Base-by-base conservation (phyloP, 2,888 invertebrate genomes). In the Cheilosia scutellata region DNA sequence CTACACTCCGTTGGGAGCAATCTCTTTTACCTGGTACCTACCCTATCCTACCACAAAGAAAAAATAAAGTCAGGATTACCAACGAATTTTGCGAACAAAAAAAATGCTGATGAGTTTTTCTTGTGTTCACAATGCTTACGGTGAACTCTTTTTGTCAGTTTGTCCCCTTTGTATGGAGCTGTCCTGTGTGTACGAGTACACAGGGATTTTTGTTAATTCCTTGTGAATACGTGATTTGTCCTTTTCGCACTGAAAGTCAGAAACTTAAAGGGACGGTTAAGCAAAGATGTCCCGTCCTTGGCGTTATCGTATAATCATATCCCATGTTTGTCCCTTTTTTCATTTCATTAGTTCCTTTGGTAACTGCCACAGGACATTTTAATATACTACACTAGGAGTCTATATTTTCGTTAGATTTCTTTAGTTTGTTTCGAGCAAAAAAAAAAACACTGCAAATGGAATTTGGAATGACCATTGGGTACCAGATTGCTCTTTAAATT, bases 201-300 rank as follows among this genome's bases (percentile, higher is more conserved):
- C 16, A 25, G 55, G 77, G 40, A 74, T 63, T 74, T 53, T 16
- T 65, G 31, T 71, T 71, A 60, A 60, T 31, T 65, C 33, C 47
- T 51, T 37, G 60, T 40, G 71, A 74, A 83, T 78, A 78, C 83
- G 78, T 78, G 83, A 83, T 78, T 83, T 74, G 74, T 63, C 68
- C 74, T 68, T 74, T 82, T 55, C 33, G 4, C 47, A 11, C 27
- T n/a, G 53, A 20, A 44, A 72, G 53, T 44, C 79, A 58, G 11
- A 51, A 65, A 65, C 37, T 37, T 37, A 51, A 70, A 71, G 20
- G 25, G 29, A 75, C 47, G 49, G 42, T 62, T 76, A 33, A 40
- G 40, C 29, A 65, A 82, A 75, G 62, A 58, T 53, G 63, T 63
- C 47, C 9, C 47, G 27, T 25, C 51, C 51, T 20, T 33, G 55